Evolutionary conservation across 1,140 invertebrate genomes (phyloP).

Genomic region (Tetramorium parvispinum): DNA sequence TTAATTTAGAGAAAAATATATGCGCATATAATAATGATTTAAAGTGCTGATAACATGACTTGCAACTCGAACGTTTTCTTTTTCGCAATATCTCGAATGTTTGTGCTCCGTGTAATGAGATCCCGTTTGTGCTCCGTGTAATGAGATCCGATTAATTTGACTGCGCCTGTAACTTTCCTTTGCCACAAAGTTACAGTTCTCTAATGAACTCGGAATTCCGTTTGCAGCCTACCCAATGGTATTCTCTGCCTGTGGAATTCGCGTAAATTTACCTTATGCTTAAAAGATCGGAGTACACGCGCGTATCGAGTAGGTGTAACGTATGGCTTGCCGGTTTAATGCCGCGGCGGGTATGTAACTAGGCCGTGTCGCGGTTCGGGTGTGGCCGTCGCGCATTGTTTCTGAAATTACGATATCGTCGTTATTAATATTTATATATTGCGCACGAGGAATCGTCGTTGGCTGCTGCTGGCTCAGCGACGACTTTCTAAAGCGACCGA

Average conservation of each 20-base stretch:
- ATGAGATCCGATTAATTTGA: conserved; percentile 13
- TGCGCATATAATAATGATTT: conserved; percentile 39
- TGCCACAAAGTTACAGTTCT: not conserved
- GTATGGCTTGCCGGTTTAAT: conserved; percentile 43
- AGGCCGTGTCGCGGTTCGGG: conserved; percentile 74
- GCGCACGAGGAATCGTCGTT: conserved; percentile 62
- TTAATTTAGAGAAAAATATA: conserved; percentile 43
- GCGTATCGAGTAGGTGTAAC: conserved; percentile 62
- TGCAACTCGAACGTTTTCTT: not conserved
- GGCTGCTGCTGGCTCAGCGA: conserved; percentile 51
- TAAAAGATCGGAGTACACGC: not conserved
- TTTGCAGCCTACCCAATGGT: not conserved
- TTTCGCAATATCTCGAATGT: conserved; percentile 7
- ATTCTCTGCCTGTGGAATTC: conserved; percentile 22
- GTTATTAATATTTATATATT: conserved; percentile 83
- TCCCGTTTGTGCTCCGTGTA: not conserved
- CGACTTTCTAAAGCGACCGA: conserved; percentile 80
- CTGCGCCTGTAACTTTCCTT: not conserved
- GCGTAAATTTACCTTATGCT: conserved; percentile 23
- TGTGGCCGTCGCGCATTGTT: conserved; percentile 78
- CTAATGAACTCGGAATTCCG: not conserved
- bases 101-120: not conserved
- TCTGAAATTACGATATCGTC: conserved; percentile 81
- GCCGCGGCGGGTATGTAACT: conserved; percentile 63
- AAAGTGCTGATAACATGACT: not conserved